Evolutionary conservation across 2,113 vertebrate genomes (phyloP), one percentile per base, ranked within the genome.

Genomic region (Dasyurus viverrinus): DNA sequence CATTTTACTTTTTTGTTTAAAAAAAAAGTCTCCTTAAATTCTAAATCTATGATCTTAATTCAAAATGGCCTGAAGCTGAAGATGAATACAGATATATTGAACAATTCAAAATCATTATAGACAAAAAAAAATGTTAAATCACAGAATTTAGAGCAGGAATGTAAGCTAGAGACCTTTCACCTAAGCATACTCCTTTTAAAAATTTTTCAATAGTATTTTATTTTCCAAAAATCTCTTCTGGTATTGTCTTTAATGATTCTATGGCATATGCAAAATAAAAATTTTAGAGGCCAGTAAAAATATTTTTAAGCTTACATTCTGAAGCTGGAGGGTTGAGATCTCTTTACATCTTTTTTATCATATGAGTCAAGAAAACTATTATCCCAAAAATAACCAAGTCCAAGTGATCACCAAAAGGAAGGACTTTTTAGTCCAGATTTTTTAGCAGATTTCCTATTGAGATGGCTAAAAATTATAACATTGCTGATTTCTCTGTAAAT

Each of bases 381-480:
- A 68, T 54, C 46, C 68, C 42, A 76, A 93, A 94, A 92, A 93
- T 55, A 76, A 93, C 14, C 50, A 92, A 47, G 36, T 92, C 53
- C 91, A 53, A 90, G 14, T 25, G 11, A 55, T n/a, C 5, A n/a
- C 7, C 50, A 47, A 92, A 92, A 84, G n/a, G 25, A 54, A 24
- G 11, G 11, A 25, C n/a, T n/a, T n/a, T 7, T 89, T 42, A 42
- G 12, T 93, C 95, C 93, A 52, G 4, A 91, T 2, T 48, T 48
- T 54, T 57, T 60, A 27, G 27, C 57, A 60, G 57, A 60, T 60
- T 60, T 30, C 30, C 57, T 60, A 60, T 27, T 60, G 57, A 30
- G 27, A 60, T 30, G 10, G 27, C 27, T 60, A 60, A 60, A 30
- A 30, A 27, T 60, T 60, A 60, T 60, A 30, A 60, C 3, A 60